Conservation (phyloP, 2,113 vertebrate genomes). For the Stegastes partitus region DNA sequence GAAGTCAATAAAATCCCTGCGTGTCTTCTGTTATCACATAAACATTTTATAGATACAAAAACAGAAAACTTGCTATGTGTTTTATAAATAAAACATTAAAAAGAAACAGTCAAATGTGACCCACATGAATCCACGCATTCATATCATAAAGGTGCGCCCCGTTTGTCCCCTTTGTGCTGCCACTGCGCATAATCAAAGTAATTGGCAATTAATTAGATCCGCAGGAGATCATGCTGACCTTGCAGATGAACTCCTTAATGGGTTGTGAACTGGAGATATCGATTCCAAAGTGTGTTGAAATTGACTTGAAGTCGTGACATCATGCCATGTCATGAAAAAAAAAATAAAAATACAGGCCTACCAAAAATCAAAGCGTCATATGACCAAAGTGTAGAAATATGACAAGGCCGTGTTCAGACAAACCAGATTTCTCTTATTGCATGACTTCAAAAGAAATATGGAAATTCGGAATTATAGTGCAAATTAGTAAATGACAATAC, state of each 20-base stretch:
- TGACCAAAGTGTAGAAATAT: background rate
- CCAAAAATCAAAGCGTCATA: slow-evolving; percentile 2
- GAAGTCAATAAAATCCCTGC: slow-evolving; percentile 55
- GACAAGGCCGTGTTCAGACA: background rate
- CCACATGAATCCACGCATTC: background rate
- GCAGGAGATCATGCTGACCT: slow-evolving; percentile 75
- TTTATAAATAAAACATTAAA: background rate
- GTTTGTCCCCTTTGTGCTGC: slow-evolving; percentile 4
- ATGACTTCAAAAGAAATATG: background rate
- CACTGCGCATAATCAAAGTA: slow-evolving; percentile 67
- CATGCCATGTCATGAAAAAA: slow-evolving; percentile 19
- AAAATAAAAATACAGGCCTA: background rate
- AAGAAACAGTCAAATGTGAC: background rate
- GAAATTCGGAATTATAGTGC: background rate
- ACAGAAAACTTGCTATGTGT: background rate
- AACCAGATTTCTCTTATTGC: background rate
- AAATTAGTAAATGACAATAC: background rate
- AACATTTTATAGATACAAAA: slow-evolving; percentile 57
- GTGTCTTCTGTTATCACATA: slow-evolving; percentile 55
- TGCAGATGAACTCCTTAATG: slow-evolving; percentile 83
- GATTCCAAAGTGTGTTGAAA: slow-evolving; percentile 72
- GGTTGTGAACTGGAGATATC: slow-evolving; percentile 68
- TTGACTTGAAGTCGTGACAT: slow-evolving; percentile 66
- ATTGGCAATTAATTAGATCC: slow-evolving; percentile 79
- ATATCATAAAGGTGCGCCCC: background rate